phyloP scores from a whole-genome alignment of 2,888 invertebrate species.

The Parapristionchus giblindavisi region DNA sequence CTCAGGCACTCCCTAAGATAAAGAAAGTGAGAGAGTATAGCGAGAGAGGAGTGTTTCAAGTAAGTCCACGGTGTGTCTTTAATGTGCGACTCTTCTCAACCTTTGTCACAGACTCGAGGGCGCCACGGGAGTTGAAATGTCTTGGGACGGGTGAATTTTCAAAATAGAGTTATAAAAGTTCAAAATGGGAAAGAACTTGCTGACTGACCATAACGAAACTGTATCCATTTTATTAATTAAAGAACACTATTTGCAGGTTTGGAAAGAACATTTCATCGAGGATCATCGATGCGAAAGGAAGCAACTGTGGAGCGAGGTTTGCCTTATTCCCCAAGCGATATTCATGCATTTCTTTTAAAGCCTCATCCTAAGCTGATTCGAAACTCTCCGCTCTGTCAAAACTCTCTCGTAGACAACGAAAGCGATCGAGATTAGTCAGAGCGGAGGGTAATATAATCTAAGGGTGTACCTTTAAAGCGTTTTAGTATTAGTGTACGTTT shows the following conservation, averaged over 20 bases:
- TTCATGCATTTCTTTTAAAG: too few species aligned
- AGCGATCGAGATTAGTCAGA: neutral
- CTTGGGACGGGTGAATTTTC: too few species aligned
- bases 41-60: neutral
- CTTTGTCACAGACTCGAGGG: too few species aligned
- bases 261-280: slow-evolving; percentile 51
- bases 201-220: too few species aligned
- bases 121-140: too few species aligned
- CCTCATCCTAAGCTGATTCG: neutral
- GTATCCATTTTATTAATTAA: neutral
- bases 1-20: neutral
- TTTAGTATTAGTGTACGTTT: neutral
- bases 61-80: too few species aligned
- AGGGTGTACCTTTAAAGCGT: neutral
- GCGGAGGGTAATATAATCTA: neutral
- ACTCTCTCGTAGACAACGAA: neutral
- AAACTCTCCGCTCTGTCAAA: neutral
- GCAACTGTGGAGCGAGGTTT: slow-evolving; percentile 47
- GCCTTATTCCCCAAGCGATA: neutral
- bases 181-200: too few species aligned
- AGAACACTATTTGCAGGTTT: slow-evolving; percentile 43
- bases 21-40: neutral
- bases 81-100: too few species aligned
- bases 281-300: slow-evolving; percentile 51
- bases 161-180: too few species aligned